Conservation (phyloP, 2,888 invertebrate genomes). For the Mesoligia furuncula region DNA sequence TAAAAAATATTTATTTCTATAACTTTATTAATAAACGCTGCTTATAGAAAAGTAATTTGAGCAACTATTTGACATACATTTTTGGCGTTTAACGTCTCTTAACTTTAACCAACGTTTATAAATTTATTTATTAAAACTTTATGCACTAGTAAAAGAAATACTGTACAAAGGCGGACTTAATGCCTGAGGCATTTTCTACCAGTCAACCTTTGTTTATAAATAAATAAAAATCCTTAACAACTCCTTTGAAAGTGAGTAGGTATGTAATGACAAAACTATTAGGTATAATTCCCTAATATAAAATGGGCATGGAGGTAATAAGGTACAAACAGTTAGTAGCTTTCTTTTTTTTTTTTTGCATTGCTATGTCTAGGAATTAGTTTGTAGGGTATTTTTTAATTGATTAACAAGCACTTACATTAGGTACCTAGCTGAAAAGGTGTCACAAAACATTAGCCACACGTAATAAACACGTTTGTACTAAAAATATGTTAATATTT, state of each 20-base stretch:
- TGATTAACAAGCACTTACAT: slow-evolving; percentile 1
- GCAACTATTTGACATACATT: background rate
- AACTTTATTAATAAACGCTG: background rate
- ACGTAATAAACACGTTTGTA: slow-evolving; percentile 25
- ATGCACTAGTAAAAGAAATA: too few species aligned
- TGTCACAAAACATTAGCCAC: slow-evolving; percentile 12
- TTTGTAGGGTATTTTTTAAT: background rate
- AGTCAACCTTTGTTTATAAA: too few species aligned
- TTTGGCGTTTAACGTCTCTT: background rate
- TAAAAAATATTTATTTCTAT: background rate
- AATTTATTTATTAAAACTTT: too few species aligned
- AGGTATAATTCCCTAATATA: background rate
- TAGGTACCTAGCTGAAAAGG: background rate
- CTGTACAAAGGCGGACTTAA: too few species aligned
- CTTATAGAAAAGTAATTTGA: background rate
- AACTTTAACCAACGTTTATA: background rate
- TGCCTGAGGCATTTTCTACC: too few species aligned
- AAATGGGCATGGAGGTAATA: background rate
- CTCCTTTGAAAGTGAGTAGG: background rate
- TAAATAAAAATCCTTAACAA: too few species aligned
- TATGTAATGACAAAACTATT: background rate
- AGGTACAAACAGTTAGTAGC: background rate
- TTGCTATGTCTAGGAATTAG: background rate
- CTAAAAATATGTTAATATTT: slow-evolving; percentile 18
- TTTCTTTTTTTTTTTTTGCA: background rate